These are phyloP conservation scores for Rhipidura dahli DNA, from an alignment of 2,113 vertebrate genomes.

Conservation along the genomic window DNA sequence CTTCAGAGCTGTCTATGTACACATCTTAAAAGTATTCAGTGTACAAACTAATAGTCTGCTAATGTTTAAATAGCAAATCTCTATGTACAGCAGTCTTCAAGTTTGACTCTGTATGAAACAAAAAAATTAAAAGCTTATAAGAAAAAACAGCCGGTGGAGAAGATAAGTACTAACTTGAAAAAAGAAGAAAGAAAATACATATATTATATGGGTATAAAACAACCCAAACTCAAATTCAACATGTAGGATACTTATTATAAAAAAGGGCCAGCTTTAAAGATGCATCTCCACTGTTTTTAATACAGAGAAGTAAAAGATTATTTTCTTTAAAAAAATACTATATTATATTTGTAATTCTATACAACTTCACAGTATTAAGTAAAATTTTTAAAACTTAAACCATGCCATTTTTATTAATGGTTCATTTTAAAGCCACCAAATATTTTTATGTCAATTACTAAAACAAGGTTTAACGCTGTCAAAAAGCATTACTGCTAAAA, in stretches of 20 bases:
- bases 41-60: not conserved
- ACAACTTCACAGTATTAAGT: constrained; percentile 68
- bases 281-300: constrained; percentile 23
- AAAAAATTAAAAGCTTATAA: not conserved
- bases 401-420: constrained; percentile 78
- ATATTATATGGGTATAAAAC: not conserved
- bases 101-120: not conserved
- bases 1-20: not conserved
- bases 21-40: not conserved
- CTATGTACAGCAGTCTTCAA: not conserved
- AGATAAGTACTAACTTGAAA: not conserved
- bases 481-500: constrained; percentile 77
- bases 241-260: not conserved
- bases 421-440: constrained; percentile 78
- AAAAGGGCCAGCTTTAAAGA: not conserved
- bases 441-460: constrained; percentile 82
- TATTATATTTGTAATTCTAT: constrained; percentile 70
- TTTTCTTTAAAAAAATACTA: constrained; percentile 39
- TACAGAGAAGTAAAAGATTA: not conserved
- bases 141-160: not conserved
- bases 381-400: constrained; percentile 70
- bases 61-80: not conserved
- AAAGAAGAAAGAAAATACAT: not conserved
- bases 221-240: not conserved
- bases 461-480: constrained; percentile 79